phyloP scores from a whole-genome alignment of 2,888 invertebrate genomes.

The Tenodera sinensis region DNA sequence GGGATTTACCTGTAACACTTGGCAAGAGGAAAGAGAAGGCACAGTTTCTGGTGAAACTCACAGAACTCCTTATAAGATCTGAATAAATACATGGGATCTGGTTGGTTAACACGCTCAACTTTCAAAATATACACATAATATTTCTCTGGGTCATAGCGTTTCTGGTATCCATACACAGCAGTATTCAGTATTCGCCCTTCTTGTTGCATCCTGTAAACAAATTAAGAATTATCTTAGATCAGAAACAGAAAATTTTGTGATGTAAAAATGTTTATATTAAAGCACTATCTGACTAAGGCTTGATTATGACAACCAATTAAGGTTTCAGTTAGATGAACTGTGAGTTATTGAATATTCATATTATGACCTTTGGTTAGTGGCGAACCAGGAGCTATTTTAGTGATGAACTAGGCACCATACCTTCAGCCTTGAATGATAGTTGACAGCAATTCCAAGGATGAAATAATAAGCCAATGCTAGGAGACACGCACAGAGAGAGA shows the following conservation, averaged over 20 bases:
- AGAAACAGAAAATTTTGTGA: neutral
- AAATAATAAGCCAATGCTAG: too few relatives aligned
- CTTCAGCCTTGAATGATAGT: too few relatives aligned
- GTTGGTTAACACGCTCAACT: slow-evolving; percentile 78
- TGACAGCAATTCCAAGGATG: too few relatives aligned
- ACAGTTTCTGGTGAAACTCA: slow-evolving; percentile 92
- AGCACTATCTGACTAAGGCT: neutral
- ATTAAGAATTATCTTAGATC: neutral
- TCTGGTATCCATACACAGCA: slow-evolving; percentile 84
- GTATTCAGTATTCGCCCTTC: slow-evolving; percentile 87
- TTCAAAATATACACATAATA: slow-evolving; percentile 90
- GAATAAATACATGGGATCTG: slow-evolving; percentile 84
- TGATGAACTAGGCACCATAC: too few relatives aligned
- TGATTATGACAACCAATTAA: too few relatives aligned
- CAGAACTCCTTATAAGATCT: slow-evolving; percentile 96
- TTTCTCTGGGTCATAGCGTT: slow-evolving; percentile 95
- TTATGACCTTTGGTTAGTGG: too few relatives aligned
- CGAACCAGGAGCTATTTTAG: too few relatives aligned
- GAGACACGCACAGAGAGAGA: too few relatives aligned
- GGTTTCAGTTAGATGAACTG: too few relatives aligned
- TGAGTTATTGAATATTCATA: too few relatives aligned
- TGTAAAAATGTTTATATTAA: neutral
- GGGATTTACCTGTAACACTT: slow-evolving; percentile 76
- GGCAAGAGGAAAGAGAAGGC: slow-evolving; percentile 85
- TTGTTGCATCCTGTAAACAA: slow-evolving; percentile 65